Evolutionary conservation across 1,140 invertebrate genomes (phyloP), one percentile per base, ranked within the genome.

Genomic region (Leptopilina clavipes): DNA sequence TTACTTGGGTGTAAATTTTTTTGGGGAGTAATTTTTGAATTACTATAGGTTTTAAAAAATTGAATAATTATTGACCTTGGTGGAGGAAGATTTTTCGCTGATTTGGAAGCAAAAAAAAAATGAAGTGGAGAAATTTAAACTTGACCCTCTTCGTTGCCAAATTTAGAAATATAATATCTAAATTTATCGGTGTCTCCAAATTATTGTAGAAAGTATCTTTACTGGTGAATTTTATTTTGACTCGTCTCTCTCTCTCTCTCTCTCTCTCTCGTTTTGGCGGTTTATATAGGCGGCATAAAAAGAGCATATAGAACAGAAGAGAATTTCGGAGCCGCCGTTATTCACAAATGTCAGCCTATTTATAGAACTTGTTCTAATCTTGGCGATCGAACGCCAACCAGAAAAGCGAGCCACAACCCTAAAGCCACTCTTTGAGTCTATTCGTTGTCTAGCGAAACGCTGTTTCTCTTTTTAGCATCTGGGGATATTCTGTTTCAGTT

Each of bases 281-380:
- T 65, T 37, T 65, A 65, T 31, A 31, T 17, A 54, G 52, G 12
- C 59, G 22, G 3, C 14, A 31, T 3, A 37, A 65, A 65, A 37
- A 65, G 22, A 65, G 25, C 3, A 17, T 17, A 52, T n/a, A 52
- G 14, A 52, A 52, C 25, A 22, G 12, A 22, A 25, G 19, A 37
- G 59, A 31, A 22, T 65, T 79, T 76, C 65, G 77, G 72, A 72
- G 74, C 75, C 44, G 77, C 72, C 78, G 71, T 79, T 79, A 79
- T 74, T 72, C 75, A 73, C 84, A 88, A 89, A 88, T 88, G 85
- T 88, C 85, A 87, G 79, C 25, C 82, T 87, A 88, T 85, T 83
- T 84, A 86, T 89, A 88, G 78, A 45, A 54, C 74, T 78, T 71
- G 74, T 52, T 84, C 85, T 89, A 88, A 87, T 87, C 82, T 87